Conservation (phyloP, 1,140 invertebrate species). For the Pogonognathellus flavescens region DNA sequence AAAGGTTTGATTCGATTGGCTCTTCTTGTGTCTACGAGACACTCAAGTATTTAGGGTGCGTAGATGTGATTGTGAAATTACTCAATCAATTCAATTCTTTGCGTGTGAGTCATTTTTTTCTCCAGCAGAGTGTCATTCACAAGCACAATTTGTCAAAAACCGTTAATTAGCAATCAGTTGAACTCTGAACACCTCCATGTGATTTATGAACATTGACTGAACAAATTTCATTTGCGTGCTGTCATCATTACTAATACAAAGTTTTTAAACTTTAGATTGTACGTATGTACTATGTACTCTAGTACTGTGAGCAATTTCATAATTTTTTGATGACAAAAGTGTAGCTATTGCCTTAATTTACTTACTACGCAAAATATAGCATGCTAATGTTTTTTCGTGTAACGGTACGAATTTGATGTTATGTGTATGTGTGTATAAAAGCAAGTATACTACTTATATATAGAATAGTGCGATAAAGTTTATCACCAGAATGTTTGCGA, state of each 20-base stretch:
- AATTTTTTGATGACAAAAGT: no score
- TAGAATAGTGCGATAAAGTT: not conserved
- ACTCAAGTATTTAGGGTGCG: conserved; percentile 21
- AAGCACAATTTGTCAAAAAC: not conserved
- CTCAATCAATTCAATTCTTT: conserved; percentile 37
- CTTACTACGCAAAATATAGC: not conserved
- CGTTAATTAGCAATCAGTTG: not conserved
- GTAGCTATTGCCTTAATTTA: no score
- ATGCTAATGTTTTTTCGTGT: conserved; percentile 19
- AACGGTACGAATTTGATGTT: not conserved
- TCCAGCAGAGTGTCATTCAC: not conserved
- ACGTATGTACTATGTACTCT: not conserved
- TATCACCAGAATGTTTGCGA: conserved; percentile 2
- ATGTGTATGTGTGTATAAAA: not conserved
- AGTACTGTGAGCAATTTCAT: not conserved
- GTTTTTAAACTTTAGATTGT: not conserved
- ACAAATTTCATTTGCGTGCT: not conserved
- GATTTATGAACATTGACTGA: not conserved
- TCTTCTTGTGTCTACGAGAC: not conserved
- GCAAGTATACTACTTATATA: not conserved
- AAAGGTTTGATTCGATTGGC: no score
- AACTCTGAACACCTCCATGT: not conserved
- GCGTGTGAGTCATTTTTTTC: conserved; percentile 37
- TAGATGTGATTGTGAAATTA: conserved; percentile 30
- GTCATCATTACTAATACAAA: not conserved